Base-by-base conservation (phyloP, 2,797 vertebrate genomes). In the Choloepus didactylus region DNA sequence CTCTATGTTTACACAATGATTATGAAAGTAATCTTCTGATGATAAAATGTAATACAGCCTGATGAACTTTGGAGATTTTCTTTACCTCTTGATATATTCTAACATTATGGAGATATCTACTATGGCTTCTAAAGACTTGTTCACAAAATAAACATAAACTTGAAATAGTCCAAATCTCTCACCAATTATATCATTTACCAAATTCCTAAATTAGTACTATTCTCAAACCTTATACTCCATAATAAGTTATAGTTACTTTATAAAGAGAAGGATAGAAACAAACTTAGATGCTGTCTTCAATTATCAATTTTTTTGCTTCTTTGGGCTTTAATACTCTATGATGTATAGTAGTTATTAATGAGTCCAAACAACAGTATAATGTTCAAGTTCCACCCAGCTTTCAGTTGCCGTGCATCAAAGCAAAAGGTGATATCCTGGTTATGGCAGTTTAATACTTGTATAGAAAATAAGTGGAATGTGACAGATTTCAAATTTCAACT, bases 21-120 rank as follows among this genome's bases (percentile, higher is more conserved):
- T 93, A 89, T 77, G 5, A 87, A 79, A 31, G 41, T 77, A 25
- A 79, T 89, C 85, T 29, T 79, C 46, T 62, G 44, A 7, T 11
- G 77, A 89, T 79, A 85, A 77, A 91, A 92, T 19, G 16, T 44
- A 77, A 16, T 77, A 76, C 23, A 59, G 41, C 75, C n/a, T 54
- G 15, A 29, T 87, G 64, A 83, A 80, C 76, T 82, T 79, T 77
- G 62, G 44, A 91, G 85, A 72, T 21, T 6, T 87, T 67, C 25
- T 84, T 35, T 49, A 75, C 6, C 75, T 59, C 11, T 76, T 96
- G 38, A 46, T 60, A 79, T 6, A 54, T 21, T 77, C n/a, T 66
- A 49, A 14, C 19, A 75, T 87, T 54, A 83, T 6, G 27, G 25
- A 91, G 2, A 77, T 56, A 59, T 8, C 16, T 76, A 49, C 2